phyloP scores from a whole-genome alignment of 2,113 vertebrate species.

The Chitala chitala region DNA sequence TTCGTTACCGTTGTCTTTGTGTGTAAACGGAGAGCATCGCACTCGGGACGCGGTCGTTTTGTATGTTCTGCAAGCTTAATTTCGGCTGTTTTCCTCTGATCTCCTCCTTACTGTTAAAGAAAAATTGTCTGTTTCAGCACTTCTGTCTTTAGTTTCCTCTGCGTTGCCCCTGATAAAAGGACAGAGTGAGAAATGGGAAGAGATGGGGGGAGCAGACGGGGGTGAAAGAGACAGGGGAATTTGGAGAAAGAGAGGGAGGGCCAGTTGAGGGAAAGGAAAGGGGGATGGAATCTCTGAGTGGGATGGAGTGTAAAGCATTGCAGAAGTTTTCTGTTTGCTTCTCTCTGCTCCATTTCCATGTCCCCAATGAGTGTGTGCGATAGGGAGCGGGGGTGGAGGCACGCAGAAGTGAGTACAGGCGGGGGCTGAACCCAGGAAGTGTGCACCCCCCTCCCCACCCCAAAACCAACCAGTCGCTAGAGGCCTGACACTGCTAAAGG shows the following conservation, averaged over 20 bases:
- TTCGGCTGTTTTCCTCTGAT: not conserved
- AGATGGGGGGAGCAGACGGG: not conserved
- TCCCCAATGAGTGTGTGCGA: not conserved
- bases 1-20: not conserved
- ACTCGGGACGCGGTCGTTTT: not conserved
- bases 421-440: not conserved
- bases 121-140: not conserved
- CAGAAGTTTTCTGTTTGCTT: conserved; percentile 15
- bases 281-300: not conserved
- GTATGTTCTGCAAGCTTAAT: not conserved
- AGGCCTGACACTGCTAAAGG: not conserved
- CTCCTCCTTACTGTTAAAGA: not conserved
- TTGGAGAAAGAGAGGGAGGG: not conserved
- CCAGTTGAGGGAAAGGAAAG: not conserved
- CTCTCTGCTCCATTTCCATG: conserved; percentile 12
- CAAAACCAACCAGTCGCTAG: not conserved
- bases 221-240: not conserved
- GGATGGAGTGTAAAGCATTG: not conserved
- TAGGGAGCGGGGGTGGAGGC: not conserved
- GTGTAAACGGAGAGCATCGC: not conserved
- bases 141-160: not conserved
- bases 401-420: not conserved
- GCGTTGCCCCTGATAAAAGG: not conserved
- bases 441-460: not conserved
- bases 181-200: not conserved